A percentile compares a stretch with the other conserved stretches of the same genome.
Conservation (phyloP, 1,140 invertebrate species). For the Temnothorax nylanderi region DNA sequence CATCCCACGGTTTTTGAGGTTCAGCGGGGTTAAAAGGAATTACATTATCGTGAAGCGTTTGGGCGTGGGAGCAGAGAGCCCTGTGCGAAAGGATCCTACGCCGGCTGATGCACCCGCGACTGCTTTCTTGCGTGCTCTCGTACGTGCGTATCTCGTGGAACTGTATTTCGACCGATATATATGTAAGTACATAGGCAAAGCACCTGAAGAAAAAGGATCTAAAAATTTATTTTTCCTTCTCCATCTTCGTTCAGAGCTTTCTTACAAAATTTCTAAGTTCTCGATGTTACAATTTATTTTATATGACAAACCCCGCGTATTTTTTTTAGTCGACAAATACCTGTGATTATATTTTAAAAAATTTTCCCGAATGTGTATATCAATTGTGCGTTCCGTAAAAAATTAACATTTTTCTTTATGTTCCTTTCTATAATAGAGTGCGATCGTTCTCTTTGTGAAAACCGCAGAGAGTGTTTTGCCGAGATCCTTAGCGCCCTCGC, state of each 20-base stretch:
- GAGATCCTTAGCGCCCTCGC: not conserved
- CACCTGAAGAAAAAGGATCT: not conserved
- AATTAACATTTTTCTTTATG: not conserved
- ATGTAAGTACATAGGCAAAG: not conserved
- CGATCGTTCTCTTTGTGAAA: not conserved
- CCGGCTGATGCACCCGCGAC: slow-evolving; percentile 67
- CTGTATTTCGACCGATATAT: not conserved
- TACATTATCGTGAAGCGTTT: slow-evolving; percentile 80
- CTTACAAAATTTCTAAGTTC: not conserved
- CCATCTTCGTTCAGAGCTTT: not conserved
- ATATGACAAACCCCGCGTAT: not conserved
- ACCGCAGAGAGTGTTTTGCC: not conserved
- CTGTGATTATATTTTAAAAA: not conserved
- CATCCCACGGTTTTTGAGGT: slow-evolving; percentile 76
- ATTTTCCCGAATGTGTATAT: not conserved
- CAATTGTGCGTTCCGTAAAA: not conserved
- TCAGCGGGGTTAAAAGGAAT: slow-evolving; percentile 79
- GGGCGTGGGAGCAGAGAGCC: slow-evolving; percentile 77
- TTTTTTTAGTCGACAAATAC: not conserved
- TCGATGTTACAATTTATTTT: not conserved
- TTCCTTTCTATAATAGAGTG: not conserved
- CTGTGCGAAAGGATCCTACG: slow-evolving; percentile 63
- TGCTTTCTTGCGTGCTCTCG: slow-evolving; percentile 55
- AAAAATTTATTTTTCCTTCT: not conserved
- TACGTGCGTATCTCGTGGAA: not conserved